Evolutionary conservation across 2,113 vertebrate genomes (phyloP), one percentile per base, ranked within the genome.

Genomic region (Marmota flaviventris): DNA sequence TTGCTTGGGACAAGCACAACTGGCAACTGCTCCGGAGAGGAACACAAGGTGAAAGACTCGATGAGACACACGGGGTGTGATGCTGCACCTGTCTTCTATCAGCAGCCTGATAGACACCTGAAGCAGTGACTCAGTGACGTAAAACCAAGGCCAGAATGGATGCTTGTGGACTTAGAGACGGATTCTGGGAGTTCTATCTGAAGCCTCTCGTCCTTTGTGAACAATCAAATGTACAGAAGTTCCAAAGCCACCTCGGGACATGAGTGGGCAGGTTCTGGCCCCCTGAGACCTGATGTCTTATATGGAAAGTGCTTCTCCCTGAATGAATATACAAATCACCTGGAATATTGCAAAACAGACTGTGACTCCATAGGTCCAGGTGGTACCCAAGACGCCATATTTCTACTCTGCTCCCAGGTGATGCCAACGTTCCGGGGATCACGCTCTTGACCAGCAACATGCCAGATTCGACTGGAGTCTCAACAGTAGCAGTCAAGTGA

Each of bases 151-250:
- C 11, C 67, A 67, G 77, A 88, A 81, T 2, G 48, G 70, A 75
- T 22, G 58, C 9, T 2, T 20, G 45, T 9, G 34, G 67, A 56
- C 75, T 76, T 58, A n/a, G 39, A 94, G 70, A 93, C 12, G 27
- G 70, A 37, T 7, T 32, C 22, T 48, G 69, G 82, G 69, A 86
- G 13, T 8, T 65, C 34, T 25, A 2, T 20, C 61, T 86, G 14
- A 94, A 72, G 63, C n/a, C 51, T 94, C 73, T 10, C 32, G 56
- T 77, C 81, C 53, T 92, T 16, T 89, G 78, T 37, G 83, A 78
- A 53, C 42, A 77, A 73, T 9, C 22, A 56, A 56, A 65, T 34
- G 82, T 25, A 56, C 0, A 85, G 18, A 67, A 85, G 63, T 91
- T 87, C 63, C 79, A 24, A 48, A 39, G 76, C n/a, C 8, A 45